phyloP scores from a whole-genome alignment of 2,888 invertebrate species.

The Pseudococcus longispinus region DNA sequence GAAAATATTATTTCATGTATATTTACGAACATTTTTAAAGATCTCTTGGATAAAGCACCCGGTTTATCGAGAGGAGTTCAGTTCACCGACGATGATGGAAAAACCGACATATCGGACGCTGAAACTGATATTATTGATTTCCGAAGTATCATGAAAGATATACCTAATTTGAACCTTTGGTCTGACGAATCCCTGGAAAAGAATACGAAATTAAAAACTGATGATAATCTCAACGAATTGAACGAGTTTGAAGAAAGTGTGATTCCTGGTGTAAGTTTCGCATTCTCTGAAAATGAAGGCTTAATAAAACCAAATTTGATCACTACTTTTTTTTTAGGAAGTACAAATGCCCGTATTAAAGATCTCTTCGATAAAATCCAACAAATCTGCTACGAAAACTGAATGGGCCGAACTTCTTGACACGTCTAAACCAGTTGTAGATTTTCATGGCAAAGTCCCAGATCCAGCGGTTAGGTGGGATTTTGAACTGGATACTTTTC shows the following conservation, averaged over 20 bases:
- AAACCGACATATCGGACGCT: background rate
- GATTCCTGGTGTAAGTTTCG: slow-evolving; percentile 57
- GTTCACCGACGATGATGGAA: background rate
- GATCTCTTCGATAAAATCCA: slow-evolving; percentile 68
- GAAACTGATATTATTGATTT: slow-evolving; percentile 58
- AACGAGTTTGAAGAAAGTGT: slow-evolving; percentile 58
- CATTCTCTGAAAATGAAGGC: background rate
- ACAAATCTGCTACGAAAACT: slow-evolving; percentile 65
- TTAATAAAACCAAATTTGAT: background rate
- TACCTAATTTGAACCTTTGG: slow-evolving; percentile 23
- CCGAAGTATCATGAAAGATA: slow-evolving; percentile 57
- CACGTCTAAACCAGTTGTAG: slow-evolving; percentile 77
- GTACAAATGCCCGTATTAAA: slow-evolving; percentile 70
- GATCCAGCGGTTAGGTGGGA: slow-evolving; percentile 84
- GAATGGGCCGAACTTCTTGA: slow-evolving; percentile 91
- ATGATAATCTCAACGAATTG: slow-evolving; percentile 51
- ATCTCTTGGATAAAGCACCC: slow-evolving; percentile 31
- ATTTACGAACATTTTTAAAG: background rate
- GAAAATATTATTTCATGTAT: background rate
- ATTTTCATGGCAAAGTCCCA: slow-evolving; percentile 82
- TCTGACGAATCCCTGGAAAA: background rate
- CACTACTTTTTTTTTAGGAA: slow-evolving; percentile 57
- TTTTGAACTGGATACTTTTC: slow-evolving; percentile 95
- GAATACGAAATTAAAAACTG: background rate
- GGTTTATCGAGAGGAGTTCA: slow-evolving; percentile 40